Percentiles rank a stretch among this genome's conserved stretches.
Conservation (phyloP, 2,113 vertebrate species). For the Hirundichthys speculiger region DNA sequence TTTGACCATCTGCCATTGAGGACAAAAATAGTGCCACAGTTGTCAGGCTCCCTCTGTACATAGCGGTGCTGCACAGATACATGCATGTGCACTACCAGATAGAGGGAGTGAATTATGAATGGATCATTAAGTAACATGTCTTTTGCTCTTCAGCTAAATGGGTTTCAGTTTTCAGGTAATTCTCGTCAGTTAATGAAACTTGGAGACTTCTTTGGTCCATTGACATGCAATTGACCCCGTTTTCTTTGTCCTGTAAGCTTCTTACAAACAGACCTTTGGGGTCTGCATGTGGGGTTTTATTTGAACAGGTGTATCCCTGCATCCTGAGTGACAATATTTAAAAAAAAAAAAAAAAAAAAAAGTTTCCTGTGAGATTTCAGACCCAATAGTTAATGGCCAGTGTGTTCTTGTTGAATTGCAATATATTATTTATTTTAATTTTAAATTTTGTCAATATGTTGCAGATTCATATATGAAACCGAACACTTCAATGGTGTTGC, state of each 20-base stretch:
- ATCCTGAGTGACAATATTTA: too few species aligned
- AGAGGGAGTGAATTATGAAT: slow-evolving; percentile 24
- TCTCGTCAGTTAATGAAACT: too few species aligned
- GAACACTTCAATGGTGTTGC: slow-evolving; percentile 83
- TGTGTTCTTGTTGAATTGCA: neutral
- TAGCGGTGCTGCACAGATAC: slow-evolving; percentile 29
- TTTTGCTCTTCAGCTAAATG: neutral
- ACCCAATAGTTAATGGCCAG: slow-evolving; percentile 12
- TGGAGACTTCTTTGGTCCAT: too few species aligned
- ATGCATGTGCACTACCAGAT: slow-evolving; percentile 30
- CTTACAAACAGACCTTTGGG: too few species aligned
- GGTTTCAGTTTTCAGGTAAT: too few species aligned
- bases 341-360: too few species aligned
- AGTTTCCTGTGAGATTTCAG: neutral
- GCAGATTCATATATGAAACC: slow-evolving; percentile 82
- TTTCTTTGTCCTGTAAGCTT: too few species aligned
- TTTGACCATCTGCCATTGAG: slow-evolving; percentile 73
- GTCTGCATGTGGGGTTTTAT: too few species aligned
- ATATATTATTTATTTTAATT: too few species aligned
- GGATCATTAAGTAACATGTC: slow-evolving; percentile 16
- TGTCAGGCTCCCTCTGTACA: slow-evolving; percentile 58
- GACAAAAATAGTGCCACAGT: slow-evolving; percentile 74
- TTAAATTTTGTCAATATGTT: slow-evolving; percentile 16
- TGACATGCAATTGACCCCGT: too few species aligned
- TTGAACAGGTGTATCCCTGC: too few species aligned